phyloP scores from a whole-genome alignment of 2,113 vertebrate species.

The Phrynocephalus versicolor region DNA sequence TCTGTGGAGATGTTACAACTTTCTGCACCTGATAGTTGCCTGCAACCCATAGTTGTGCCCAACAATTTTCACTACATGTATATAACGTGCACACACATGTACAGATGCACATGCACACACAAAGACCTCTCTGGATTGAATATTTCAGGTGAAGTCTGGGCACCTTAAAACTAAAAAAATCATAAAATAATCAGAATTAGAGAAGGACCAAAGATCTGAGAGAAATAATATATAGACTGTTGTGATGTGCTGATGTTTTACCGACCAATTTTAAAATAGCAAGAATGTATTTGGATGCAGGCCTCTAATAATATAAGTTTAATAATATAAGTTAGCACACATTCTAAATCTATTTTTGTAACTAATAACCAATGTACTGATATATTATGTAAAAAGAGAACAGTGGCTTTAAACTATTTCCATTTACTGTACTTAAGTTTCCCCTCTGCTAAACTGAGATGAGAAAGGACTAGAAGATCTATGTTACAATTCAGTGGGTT shows the following conservation, averaged over 20 bases:
- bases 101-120: no score
- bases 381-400: neutral
- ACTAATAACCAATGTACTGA: neutral
- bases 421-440: neutral
- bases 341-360: neutral
- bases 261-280: neutral
- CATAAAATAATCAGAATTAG: neutral
- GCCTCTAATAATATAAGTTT: neutral
- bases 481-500: neutral
- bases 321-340: neutral
- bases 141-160: neutral
- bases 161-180: neutral
- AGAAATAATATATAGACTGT: neutral
- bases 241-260: neutral
- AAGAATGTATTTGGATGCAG: neutral
- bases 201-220: neutral
- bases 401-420: neutral
- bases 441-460: neutral
- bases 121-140: no score
- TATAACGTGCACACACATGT: no score
- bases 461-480: neutral
- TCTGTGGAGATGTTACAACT: neutral
- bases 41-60: no score
- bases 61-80: no score
- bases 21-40: neutral